Conservation (phyloP, 2,888 invertebrate species). For the Tipula confusa region DNA sequence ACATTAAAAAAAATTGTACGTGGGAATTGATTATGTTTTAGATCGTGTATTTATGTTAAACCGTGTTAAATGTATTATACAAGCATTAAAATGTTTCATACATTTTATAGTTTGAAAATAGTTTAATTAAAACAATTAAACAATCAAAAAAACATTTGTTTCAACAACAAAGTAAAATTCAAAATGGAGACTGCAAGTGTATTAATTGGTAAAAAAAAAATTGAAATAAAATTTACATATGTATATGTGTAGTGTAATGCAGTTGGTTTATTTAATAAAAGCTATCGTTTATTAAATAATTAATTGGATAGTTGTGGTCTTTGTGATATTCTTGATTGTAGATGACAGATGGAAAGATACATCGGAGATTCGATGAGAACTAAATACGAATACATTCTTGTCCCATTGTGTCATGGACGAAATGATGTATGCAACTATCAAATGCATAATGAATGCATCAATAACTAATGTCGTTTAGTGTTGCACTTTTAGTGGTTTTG, state of each 20-base stretch:
- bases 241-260: not conserved
- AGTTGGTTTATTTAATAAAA: not conserved
- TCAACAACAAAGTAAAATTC: not conserved
- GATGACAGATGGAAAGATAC: too few species aligned
- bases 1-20: not conserved
- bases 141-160: not conserved
- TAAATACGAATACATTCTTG: too few species aligned
- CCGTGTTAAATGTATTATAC: not conserved
- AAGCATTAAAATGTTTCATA: not conserved
- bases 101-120: not conserved
- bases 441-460: too few species aligned
- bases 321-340: not conserved
- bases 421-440: too few species aligned
- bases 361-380: too few species aligned
- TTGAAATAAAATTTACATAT: not conserved
- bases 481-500: too few species aligned
- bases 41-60: not conserved
- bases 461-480: too few species aligned
- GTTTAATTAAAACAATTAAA: not conserved
- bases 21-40: not conserved
- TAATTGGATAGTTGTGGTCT: not conserved
- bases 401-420: too few species aligned
- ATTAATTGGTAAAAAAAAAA: constrained; percentile 4
- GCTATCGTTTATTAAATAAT: too few species aligned
- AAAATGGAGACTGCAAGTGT: constrained; percentile 14